Evolutionary conservation across 2,113 vertebrate genomes (phyloP).

Genomic region (Eretmochelys imbricata): DNA sequence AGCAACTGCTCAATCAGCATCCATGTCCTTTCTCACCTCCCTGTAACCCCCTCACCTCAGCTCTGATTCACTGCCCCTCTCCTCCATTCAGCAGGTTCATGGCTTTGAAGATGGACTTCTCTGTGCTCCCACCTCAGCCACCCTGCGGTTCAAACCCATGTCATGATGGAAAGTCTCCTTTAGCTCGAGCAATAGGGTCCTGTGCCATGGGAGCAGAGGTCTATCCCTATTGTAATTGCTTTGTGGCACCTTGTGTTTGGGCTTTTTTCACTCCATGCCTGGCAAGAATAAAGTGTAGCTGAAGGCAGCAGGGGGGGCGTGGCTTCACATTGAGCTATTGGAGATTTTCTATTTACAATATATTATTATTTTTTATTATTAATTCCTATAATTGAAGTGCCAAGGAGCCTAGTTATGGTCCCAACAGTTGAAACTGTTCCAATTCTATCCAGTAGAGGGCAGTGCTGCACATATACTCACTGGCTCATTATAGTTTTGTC

Average conservation of each 20-base stretch:
- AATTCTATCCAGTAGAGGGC: neutral
- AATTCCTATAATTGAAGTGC: neutral
- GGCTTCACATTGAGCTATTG: neutral
- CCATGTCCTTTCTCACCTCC: neutral
- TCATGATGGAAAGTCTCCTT: neutral
- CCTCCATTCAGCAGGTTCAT: neutral
- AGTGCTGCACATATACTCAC: neutral
- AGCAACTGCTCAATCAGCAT: rapidly evolving
- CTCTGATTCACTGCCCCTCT: neutral
- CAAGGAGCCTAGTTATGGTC: neutral
- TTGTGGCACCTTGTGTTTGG: neutral
- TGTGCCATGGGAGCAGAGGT: neutral
- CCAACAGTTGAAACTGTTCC: neutral
- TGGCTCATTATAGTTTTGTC: neutral
- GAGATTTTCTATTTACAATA: neutral
- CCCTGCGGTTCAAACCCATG: neutral
- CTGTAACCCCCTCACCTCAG: neutral
- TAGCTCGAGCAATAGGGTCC: neutral
- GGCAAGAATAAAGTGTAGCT: neutral
- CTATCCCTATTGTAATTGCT: neutral
- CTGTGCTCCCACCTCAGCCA: neutral
- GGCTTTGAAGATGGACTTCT: neutral
- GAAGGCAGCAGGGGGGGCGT: neutral
- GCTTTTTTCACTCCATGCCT: neutral
- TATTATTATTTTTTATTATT: neutral